Evolutionary conservation across 2,113 vertebrate species (phyloP), one percentile per base, ranked within the genome.

Genomic region (Pionites leucogaster): DNA sequence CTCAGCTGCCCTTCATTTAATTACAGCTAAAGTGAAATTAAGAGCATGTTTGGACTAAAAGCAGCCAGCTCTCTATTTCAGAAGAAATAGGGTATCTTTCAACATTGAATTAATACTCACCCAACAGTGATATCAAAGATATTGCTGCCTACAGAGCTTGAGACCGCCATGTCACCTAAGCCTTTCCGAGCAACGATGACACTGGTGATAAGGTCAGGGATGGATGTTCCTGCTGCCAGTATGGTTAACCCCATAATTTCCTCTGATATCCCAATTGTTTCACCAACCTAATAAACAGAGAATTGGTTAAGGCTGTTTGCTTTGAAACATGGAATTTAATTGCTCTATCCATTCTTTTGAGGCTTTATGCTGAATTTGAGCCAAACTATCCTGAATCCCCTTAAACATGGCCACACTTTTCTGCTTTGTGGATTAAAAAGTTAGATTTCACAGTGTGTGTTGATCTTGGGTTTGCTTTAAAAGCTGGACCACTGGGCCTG

Each of bases 161-260:
- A 99, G 84, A 99, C 99, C 1, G 99, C 99, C 99, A 99, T 99
- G 98, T 99, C 99, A 10, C 99, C 99, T 39, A 99, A 93, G 64
- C 99, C 99, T 92, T 99, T 99, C 50, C 99, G 98, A 27, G 99
- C 99, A 27, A 99, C 99, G 3, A 99, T 99, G 88, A 99, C 99
- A 27, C 99, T 99, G 94, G 99, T 99, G 96, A 99, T 99, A 59
- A 99, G 99, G 97, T 99, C 99, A 47, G 99, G 99, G 95, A 99
- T 99, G 52, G 99, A 99, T 1, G 99, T 99, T 47, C 99, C 99
- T 39, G 99, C 99, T 79, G 99, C 99, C 91, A 99, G 96, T 37
- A 99, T 99, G 8, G 99, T 99, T 81, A 99, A 97, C 12, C 99
- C 99, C 99, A 99, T 99, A 20, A 99, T 99, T 94, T 99, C 99